These are phyloP conservation scores for Polietes domitor DNA, from an alignment of 2,888 invertebrate genomes.

Conservation along the genomic window DNA sequence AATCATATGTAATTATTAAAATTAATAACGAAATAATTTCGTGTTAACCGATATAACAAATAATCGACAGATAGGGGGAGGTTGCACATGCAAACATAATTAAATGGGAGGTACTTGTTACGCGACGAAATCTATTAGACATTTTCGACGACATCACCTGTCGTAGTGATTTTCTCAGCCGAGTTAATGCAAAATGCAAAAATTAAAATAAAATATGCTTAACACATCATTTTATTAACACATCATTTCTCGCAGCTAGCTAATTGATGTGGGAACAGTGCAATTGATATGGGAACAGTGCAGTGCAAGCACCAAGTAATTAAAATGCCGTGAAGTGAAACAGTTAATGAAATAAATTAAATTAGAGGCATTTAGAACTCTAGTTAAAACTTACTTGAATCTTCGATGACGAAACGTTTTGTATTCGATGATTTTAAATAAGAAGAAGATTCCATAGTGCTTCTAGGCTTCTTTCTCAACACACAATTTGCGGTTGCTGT, in stretches of 20 bases:
- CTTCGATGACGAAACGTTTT: constrained; percentile 77
- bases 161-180: constrained; percentile 8
- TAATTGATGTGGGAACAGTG: not conserved
- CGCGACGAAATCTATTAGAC: no score
- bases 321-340: not conserved
- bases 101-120: no score
- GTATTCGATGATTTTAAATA: constrained; percentile 71
- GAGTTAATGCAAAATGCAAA: not conserved
- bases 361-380: not conserved
- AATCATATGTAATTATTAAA: no score
- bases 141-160: no score
- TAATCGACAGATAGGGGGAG: no score
- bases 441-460: constrained; percentile 70
- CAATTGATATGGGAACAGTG: not conserved
- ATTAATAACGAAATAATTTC: no score
- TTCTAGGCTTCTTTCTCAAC: no score
- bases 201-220: not conserved
- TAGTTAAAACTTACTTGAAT: constrained; percentile 78
- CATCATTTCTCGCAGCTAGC: constrained; percentile 12
- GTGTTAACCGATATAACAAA: no score
- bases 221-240: constrained; percentile 13
- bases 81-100: no score
- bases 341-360: not conserved
- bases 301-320: no score
- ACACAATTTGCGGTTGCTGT: no score